Conservation (phyloP, 2,113 vertebrate species). For the Tragelaphus strepsiceros region DNA sequence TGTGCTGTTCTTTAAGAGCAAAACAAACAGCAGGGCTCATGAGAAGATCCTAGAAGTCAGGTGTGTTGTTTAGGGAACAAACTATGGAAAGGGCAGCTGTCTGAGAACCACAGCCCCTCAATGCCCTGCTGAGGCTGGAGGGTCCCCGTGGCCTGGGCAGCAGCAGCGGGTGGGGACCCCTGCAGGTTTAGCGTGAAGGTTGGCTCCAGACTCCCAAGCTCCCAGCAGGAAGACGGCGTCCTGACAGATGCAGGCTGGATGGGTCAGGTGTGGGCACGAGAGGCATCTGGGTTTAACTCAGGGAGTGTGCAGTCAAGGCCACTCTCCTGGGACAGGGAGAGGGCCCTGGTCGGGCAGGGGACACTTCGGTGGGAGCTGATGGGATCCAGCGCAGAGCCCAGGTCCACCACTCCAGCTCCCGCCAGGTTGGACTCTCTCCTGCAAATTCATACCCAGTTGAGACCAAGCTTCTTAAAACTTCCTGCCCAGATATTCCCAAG, state of each 20-base stretch:
- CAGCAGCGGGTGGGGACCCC: no score
- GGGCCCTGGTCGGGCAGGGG: not conserved
- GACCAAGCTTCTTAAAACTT: no score
- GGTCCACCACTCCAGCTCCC: not conserved
- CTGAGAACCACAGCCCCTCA: not conserved
- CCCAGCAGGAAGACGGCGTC: not conserved
- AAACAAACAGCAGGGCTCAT: fast-evolving
- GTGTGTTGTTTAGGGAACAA: not conserved
- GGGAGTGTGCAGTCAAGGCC: not conserved
- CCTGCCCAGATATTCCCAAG: not conserved
- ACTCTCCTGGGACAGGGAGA: not conserved
- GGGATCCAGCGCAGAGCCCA: not conserved
- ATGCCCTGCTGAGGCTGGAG: not conserved
- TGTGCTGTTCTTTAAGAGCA: no score
- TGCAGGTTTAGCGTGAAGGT: not conserved
- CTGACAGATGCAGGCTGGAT: not conserved
- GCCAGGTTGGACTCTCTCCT: not conserved
- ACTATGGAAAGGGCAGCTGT: not conserved
- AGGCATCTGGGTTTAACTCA: no score
- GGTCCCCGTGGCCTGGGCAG: not conserved
- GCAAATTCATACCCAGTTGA: not conserved
- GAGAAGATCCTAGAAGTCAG: not conserved
- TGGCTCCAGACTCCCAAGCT: not conserved
- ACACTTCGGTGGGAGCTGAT: not conserved
- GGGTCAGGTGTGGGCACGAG: not conserved